Percentiles rank a stretch among this genome's conserved stretches.
These are phyloP conservation scores for Hirtodrosophila histrioides DNA, from an alignment of 2,888 invertebrate genomes.

Conservation along the genomic window DNA sequence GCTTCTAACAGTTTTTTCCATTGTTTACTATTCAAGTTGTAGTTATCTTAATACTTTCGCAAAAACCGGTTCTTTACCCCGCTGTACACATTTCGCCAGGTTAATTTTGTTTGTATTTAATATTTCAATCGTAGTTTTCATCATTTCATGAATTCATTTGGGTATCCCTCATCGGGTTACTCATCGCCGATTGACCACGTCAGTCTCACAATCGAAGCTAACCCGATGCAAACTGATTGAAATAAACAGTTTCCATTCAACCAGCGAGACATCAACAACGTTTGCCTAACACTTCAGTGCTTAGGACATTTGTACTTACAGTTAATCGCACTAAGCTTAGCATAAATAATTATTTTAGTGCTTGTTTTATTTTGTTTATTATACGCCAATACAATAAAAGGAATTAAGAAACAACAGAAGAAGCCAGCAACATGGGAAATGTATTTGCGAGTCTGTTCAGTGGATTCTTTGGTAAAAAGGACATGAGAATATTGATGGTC, in stretches of 20 bases:
- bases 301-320: constrained; percentile 23
- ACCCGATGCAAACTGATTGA: no score
- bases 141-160: no score
- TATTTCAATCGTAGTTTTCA: no score
- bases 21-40: no score
- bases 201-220: neutral
- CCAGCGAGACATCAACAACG: constrained; percentile 43
- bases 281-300: constrained; percentile 37
- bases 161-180: neutral
- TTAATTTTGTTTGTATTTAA: no score
- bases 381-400: constrained; percentile 55
- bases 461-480: constrained; percentile 99
- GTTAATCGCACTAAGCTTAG: no score
- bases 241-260: constrained; percentile 9
- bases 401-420: constrained; percentile 24
- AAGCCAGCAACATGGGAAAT: constrained; percentile 93
- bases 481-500: constrained; percentile 99
- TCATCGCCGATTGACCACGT: constrained; percentile 3
- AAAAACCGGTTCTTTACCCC: no score
- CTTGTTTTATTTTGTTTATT: constrained; percentile 1
- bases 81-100: no score
- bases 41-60: no score
- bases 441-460: constrained; percentile 98
- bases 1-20: no score
- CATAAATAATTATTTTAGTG: neutral